Evolutionary conservation across 2,113 vertebrate species (phyloP).

Genomic region (Charina bottae): DNA sequence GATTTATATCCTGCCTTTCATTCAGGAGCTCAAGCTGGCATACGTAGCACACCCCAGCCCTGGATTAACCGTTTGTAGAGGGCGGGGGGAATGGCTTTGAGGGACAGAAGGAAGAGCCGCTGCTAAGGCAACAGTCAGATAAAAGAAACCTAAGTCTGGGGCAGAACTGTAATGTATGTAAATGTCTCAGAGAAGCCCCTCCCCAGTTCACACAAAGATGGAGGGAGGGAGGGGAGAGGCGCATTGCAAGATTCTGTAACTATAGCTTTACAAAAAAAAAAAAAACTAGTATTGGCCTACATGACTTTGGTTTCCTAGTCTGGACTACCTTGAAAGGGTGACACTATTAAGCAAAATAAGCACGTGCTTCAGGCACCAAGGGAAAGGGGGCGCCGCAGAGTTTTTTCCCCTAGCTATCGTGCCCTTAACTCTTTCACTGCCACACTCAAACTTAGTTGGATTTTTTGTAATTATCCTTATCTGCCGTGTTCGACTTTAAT

Average conservation of each 20-base stretch:
- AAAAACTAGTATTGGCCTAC: not conserved
- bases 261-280: not conserved
- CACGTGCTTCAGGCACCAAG: not conserved
- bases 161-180: not conserved
- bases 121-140: not conserved
- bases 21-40: not conserved
- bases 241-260: not conserved
- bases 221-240: not conserved
- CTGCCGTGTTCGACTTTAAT: not conserved
- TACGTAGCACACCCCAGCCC: not conserved
- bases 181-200: not conserved
- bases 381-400: not conserved
- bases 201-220: not conserved
- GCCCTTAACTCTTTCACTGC: not conserved
- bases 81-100: not conserved
- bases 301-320: not conserved
- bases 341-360: not conserved
- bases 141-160: not conserved
- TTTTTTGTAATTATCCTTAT: not conserved
- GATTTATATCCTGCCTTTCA: not conserved
- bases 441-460: not conserved
- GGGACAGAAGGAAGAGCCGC: not conserved
- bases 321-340: not conserved
- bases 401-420: not conserved
- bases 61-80: not conserved